These are phyloP conservation scores for Himalopsyche anomala DNA, from an alignment of 2,888 invertebrate genomes.

Conservation along the genomic window DNA sequence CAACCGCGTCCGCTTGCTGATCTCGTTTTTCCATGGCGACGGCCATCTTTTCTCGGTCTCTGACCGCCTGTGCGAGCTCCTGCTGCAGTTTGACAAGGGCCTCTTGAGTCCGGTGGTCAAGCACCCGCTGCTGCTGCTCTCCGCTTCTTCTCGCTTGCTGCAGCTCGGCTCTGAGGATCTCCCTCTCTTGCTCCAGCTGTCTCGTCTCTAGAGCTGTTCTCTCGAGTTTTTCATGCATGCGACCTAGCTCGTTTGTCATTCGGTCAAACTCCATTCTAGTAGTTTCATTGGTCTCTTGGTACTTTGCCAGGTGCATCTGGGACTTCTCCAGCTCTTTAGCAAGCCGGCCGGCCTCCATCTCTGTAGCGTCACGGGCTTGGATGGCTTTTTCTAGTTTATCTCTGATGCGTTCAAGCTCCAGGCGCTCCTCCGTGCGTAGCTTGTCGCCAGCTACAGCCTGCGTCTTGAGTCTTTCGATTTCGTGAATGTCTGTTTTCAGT, in stretches of 20 bases:
- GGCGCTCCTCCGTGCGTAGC: slow-evolving; percentile 81
- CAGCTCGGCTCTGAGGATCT: slow-evolving; percentile 82
- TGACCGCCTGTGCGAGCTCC: slow-evolving; percentile 82
- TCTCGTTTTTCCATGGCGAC: slow-evolving; percentile 87
- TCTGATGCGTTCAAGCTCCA: slow-evolving; percentile 89
- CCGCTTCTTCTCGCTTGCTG: slow-evolving; percentile 80
- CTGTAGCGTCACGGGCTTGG: slow-evolving; percentile 88
- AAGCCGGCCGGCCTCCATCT: slow-evolving; percentile 89
- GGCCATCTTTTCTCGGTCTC: slow-evolving; percentile 87
- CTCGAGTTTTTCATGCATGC: slow-evolving; percentile 89
- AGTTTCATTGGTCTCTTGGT: slow-evolving; percentile 88
- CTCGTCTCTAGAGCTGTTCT: slow-evolving; percentile 83
- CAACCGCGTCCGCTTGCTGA: slow-evolving; percentile 87
- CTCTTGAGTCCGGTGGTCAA: slow-evolving; percentile 84
- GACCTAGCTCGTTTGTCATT: slow-evolving; percentile 87
- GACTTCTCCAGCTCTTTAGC: slow-evolving; percentile 92
- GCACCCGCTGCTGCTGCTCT: slow-evolving; percentile 80
- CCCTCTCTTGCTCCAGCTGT: slow-evolving; percentile 85
- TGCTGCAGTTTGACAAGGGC: slow-evolving; percentile 84
- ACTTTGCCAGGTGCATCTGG: slow-evolving; percentile 88
- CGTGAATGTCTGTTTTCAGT: slow-evolving; percentile 76
- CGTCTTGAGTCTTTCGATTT: slow-evolving; percentile 86
- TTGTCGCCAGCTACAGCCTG: slow-evolving; percentile 82
- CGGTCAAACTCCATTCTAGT: slow-evolving; percentile 91
- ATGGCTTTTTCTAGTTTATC: slow-evolving; percentile 92